phyloP scores from a whole-genome alignment of 1,140 invertebrate genomes.

The Nasonia vitripennis region DNA sequence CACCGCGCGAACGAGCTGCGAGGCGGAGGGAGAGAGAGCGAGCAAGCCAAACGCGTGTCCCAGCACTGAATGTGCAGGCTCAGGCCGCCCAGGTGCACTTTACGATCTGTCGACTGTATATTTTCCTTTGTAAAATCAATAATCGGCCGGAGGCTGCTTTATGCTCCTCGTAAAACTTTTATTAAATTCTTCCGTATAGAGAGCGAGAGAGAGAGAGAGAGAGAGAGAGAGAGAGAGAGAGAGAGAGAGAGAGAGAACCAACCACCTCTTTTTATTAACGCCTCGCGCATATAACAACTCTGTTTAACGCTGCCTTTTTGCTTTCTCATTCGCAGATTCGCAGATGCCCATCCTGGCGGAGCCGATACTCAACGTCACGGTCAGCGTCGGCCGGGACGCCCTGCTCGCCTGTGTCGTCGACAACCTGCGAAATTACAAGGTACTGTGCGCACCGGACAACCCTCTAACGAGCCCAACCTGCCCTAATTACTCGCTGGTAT shows the following conservation, averaged over 20 bases:
- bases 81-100: constrained; percentile 27
- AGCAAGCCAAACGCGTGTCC: background rate
- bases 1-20: background rate
- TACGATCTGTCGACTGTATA: constrained; percentile 45
- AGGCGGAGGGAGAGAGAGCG: background rate
- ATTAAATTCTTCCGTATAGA: constrained; percentile 41
- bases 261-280: background rate
- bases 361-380: constrained; percentile 93
- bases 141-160: constrained; percentile 39
- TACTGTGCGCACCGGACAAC: constrained; percentile 69
- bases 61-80: background rate
- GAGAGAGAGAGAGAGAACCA: too few species aligned
- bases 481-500: background rate
- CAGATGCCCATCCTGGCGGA: constrained; percentile 89
- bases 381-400: constrained; percentile 91
- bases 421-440: constrained; percentile 92
- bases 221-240: background rate
- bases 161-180: constrained; percentile 44
- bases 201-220: too few species aligned
- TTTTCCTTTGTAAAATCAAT: constrained; percentile 50
- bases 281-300: background rate
- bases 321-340: constrained; percentile 74
- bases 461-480: background rate
- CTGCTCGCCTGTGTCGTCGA: constrained; percentile 95
- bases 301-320: background rate